Evolutionary conservation across 2,797 vertebrate genomes (phyloP).

Genomic region (Pangasius mekongensis): DNA sequence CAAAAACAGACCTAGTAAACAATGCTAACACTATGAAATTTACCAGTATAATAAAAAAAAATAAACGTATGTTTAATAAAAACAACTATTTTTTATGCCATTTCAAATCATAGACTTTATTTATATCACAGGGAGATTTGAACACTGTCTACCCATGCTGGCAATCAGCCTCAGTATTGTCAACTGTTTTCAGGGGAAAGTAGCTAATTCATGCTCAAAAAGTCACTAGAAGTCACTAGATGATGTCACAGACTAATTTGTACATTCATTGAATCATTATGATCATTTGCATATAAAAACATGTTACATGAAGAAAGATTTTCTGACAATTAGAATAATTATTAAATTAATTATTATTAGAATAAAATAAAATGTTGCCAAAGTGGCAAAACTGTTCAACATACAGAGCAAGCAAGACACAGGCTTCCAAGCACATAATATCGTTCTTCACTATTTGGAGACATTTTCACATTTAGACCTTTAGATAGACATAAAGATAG

Average conservation of each 20-base stretch:
- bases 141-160: background rate
- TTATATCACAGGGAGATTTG: background rate
- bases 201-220: background rate
- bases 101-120: background rate
- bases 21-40: no score
- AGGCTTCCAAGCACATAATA: background rate
- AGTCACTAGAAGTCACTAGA: background rate
- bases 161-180: background rate
- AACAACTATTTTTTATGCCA: background rate
- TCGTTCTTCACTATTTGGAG: background rate
- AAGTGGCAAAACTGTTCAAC: no score
- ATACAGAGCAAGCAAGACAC: background rate
- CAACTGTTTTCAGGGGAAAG: background rate
- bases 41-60: no score
- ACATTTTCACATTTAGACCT: background rate
- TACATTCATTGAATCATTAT: background rate
- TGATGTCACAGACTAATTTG: background rate
- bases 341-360: no score
- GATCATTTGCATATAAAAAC: background rate
- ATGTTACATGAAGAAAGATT: background rate
- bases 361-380: no score
- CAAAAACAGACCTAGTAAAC: no score
- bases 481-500: background rate
- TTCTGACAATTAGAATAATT: background rate
- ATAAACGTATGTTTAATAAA: no score